These are phyloP conservation scores for Porites lobata DNA, from an alignment of 92 coral and sea anemone species.

Conservation along the genomic window DNA sequence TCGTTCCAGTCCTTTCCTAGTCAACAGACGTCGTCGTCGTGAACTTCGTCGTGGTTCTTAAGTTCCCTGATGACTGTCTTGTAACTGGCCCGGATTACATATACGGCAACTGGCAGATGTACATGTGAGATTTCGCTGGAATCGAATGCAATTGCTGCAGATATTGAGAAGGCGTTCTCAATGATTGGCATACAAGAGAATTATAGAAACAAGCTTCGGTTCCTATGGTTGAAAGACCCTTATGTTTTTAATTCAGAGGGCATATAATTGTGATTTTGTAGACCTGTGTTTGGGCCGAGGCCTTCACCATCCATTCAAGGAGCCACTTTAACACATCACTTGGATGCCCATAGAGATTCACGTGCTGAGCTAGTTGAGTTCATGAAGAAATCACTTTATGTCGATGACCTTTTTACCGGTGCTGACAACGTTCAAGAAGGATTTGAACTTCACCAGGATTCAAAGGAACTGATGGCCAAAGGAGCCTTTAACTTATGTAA, in stretches of 20 bases:
- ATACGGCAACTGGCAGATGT: constrained; percentile 54
- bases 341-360: neutral
- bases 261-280: constrained; percentile 46
- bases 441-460: constrained; percentile 6
- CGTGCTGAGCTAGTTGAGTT: neutral
- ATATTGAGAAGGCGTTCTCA: constrained; percentile 24
- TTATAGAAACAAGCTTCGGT: neutral
- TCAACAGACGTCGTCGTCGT: too few species aligned
- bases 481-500: neutral
- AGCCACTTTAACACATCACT: neutral
- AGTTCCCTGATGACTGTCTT: constrained; percentile 63
- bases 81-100: constrained; percentile 58
- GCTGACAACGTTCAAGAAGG: neutral
- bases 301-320: constrained; percentile 66
- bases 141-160: constrained; percentile 20
- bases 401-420: neutral
- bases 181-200: constrained; percentile 9
- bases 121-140: constrained; percentile 34
- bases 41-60: too few species aligned
- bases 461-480: constrained; percentile 6
- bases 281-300: constrained; percentile 64
- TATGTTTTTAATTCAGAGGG: constrained; percentile 35
- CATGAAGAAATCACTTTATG: neutral
- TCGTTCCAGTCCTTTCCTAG: too few species aligned
- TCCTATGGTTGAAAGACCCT: constrained; percentile 22